These are phyloP conservation scores for Nasonia giraulti DNA, from an alignment of 1,140 invertebrate species.

Conservation along the genomic window DNA sequence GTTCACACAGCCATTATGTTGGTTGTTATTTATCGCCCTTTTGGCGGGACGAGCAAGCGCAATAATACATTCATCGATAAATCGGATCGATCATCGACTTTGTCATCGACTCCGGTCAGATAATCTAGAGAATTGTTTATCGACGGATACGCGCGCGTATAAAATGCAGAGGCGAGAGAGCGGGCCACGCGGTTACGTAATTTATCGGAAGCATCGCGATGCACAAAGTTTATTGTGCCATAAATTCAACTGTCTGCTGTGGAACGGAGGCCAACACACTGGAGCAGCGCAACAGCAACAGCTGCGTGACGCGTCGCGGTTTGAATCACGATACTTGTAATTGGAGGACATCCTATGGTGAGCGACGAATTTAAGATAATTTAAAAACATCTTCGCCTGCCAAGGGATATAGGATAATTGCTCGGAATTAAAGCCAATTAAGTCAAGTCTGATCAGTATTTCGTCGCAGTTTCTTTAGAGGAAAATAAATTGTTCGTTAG, in stretches of 20 bases:
- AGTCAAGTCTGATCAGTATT: slow-evolving; percentile 50
- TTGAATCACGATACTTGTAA: slow-evolving; percentile 53
- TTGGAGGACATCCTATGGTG: slow-evolving; percentile 48
- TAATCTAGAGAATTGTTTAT: background rate
- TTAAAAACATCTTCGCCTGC: slow-evolving; percentile 49
- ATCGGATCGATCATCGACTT: background rate
- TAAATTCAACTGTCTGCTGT: slow-evolving; percentile 46
- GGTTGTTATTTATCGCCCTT: background rate
- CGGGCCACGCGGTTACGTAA: background rate
- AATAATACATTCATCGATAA: background rate
- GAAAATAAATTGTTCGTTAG: slow-evolving; percentile 53
- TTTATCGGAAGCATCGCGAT: slow-evolving; percentile 8
- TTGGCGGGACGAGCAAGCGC: background rate
- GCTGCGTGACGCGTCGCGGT: slow-evolving; percentile 23
- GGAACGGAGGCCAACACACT: slow-evolving; percentile 13
- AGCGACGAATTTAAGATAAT: slow-evolving; percentile 52
- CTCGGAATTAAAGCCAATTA: slow-evolving; percentile 53
- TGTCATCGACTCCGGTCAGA: background rate
- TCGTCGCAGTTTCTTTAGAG: slow-evolving; percentile 51
- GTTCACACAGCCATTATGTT: background rate
- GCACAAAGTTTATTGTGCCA: slow-evolving; percentile 29
- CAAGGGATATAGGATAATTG: slow-evolving; percentile 51
- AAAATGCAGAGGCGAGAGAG: background rate
- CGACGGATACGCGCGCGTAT: background rate
- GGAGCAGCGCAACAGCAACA: background rate